Percentiles rank a stretch among this genome's conserved stretches.
Conservation (phyloP, 2,113 vertebrate genomes). For the Regulus satrapa region DNA sequence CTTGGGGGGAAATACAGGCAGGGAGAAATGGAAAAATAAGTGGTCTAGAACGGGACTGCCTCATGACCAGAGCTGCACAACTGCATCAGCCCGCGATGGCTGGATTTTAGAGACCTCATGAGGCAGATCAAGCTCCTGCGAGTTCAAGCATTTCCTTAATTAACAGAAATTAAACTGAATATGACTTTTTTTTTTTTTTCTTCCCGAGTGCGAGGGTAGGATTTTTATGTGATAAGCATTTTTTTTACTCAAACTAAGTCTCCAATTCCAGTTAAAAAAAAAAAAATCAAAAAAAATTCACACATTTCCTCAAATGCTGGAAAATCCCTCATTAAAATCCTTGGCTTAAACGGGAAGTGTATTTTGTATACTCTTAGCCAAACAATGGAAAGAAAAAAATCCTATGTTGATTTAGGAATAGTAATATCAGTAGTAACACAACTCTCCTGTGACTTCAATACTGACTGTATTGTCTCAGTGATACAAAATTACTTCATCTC, state of each 20-base stretch:
- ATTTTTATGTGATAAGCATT: neutral
- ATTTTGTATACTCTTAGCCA: constrained; percentile 13
- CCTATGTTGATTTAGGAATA: neutral
- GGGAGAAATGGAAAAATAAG: neutral
- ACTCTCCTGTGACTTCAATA: neutral
- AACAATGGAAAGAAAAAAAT: neutral
- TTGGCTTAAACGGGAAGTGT: neutral
- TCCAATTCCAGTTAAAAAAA: constrained; percentile 33
- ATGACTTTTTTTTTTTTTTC: neutral
- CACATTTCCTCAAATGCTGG: constrained; percentile 20
- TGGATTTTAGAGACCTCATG: neutral
- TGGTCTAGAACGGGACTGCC: neutral
- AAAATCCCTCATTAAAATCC: constrained; percentile 43
- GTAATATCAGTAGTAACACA: neutral
- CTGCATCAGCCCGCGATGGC: neutral
- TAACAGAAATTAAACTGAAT: neutral
- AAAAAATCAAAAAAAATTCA: neutral
- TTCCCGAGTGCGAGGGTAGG: neutral
- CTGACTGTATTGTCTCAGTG: neutral
- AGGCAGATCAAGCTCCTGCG: neutral
- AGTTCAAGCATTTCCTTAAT: neutral
- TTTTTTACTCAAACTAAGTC: neutral
- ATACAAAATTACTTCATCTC: neutral
- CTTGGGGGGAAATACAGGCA: too few relatives aligned
- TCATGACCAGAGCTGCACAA: neutral